A percentile compares a stretch with the other conserved stretches of the same genome.
Evolutionary conservation across 2,797 vertebrate genomes (phyloP).

Genomic region (Acridotheres tristis): DNA sequence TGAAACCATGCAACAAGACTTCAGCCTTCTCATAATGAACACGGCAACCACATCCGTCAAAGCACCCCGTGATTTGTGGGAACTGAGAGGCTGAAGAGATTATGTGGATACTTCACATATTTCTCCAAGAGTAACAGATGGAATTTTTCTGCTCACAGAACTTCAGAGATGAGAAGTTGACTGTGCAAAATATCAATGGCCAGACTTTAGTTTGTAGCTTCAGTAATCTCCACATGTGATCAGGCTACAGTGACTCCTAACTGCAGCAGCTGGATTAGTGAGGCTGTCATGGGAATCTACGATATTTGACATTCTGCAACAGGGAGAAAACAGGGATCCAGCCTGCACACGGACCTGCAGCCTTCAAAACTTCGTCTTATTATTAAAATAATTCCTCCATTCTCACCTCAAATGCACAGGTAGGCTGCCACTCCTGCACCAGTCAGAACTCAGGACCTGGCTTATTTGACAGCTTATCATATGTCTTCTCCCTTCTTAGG

Average conservation of each 20-base stretch:
- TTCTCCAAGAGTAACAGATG: not conserved
- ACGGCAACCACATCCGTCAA: fast-evolving
- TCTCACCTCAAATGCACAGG: not conserved
- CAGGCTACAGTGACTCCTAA: not conserved
- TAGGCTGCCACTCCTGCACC: not conserved
- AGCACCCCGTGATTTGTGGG: not conserved
- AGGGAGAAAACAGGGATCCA: not conserved
- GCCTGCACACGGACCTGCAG: not conserved
- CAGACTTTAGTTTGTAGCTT: not conserved
- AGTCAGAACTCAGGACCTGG: not conserved
- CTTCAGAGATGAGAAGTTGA: not conserved
- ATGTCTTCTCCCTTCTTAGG: not conserved
- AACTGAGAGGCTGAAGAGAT: constrained; percentile 5
- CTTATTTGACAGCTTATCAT: not conserved
- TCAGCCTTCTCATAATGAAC: not conserved
- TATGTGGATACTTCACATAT: not conserved
- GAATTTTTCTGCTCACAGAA: constrained; percentile 4
- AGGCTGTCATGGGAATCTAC: not conserved
- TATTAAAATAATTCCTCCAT: not conserved
- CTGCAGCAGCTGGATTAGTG: not conserved
- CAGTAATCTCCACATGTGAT: not conserved
- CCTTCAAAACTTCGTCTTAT: not conserved
- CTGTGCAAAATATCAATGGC: not conserved
- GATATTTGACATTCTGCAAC: fast-evolving
- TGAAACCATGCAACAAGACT: not conserved